phyloP scores from a whole-genome alignment of 2,113 vertebrate genomes.

The Merops nubicus region DNA sequence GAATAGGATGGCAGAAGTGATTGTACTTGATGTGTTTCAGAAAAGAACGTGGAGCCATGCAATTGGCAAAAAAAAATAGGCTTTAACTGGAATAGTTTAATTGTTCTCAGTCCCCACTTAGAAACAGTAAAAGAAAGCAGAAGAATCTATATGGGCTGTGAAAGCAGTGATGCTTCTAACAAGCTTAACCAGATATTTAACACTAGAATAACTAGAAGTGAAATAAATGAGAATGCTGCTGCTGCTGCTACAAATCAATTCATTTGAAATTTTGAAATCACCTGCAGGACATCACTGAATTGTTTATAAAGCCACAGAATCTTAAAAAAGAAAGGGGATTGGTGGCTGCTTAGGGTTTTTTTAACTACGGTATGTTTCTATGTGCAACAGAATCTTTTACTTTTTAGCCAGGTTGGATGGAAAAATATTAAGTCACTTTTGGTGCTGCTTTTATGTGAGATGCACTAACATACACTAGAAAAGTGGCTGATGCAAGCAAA shows the following conservation, averaged over 20 bases:
- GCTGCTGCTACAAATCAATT: not conserved
- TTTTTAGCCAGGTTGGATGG: not conserved
- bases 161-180: constrained; percentile 7
- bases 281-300: not conserved
- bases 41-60: not conserved
- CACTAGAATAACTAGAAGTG: not conserved
- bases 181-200: not conserved
- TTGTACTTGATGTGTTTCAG: constrained; percentile 42
- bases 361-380: not conserved
- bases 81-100: constrained; percentile 46
- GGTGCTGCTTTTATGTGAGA: not conserved
- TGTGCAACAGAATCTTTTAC: not conserved
- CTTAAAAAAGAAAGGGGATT: not conserved
- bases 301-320: not conserved
- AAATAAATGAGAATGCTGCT: not conserved
- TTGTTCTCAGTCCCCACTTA: not conserved
- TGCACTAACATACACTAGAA: not conserved
- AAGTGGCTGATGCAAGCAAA: not conserved
- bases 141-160: not conserved
- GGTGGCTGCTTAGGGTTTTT: not conserved
- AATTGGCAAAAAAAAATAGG: constrained; percentile 37
- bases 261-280: not conserved
- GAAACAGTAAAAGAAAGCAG: not conserved
- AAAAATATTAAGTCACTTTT: not conserved
- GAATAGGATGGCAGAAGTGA: constrained; percentile 50